Conservation (phyloP, 2,797 vertebrate genomes). For the Acanthurus leucopareius region DNA sequence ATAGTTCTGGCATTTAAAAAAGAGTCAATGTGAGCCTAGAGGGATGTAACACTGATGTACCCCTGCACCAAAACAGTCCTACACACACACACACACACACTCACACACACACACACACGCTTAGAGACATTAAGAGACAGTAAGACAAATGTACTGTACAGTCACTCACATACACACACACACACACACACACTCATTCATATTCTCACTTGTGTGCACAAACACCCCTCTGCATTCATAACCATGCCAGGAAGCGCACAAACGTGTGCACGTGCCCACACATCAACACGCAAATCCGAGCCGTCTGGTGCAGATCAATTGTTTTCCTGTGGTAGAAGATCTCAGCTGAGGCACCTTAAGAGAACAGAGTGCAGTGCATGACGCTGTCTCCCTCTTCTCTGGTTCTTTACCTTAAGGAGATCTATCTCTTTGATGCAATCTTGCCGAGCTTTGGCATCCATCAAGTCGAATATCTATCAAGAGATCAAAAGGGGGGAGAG, state of each 20-base stretch:
- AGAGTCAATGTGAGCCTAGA: slow-evolving; percentile 84
- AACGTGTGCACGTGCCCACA: slow-evolving; percentile 41
- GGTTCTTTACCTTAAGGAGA: slow-evolving; percentile 97
- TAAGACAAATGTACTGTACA: slow-evolving; percentile 56
- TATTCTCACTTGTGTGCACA: slow-evolving; percentile 60
- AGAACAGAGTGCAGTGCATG: slow-evolving; percentile 84
- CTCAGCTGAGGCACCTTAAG: slow-evolving; percentile 87
- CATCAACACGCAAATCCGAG: slow-evolving; percentile 49
- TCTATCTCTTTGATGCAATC: slow-evolving; percentile 99
- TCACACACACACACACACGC: slow-evolving; percentile 11
- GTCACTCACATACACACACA: slow-evolving; percentile 41
- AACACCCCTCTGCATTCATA: slow-evolving; percentile 65
- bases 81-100: slow-evolving; percentile 1
- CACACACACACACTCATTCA: slow-evolving; percentile 55
- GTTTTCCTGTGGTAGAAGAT: slow-evolving; percentile 87
- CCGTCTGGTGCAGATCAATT: slow-evolving; percentile 86
- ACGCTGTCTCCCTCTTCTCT: slow-evolving; percentile 81
- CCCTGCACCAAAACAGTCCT: background rate
- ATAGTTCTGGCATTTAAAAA: slow-evolving; percentile 78
- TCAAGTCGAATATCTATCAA: slow-evolving; percentile 99
- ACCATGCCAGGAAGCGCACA: slow-evolving; percentile 38
- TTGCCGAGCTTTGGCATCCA: slow-evolving; percentile 99
- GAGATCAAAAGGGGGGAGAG: slow-evolving; percentile 83
- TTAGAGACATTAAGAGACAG: slow-evolving; percentile 31
- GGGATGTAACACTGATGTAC: slow-evolving; percentile 73